Evolutionary conservation across 2,888 invertebrate genomes (phyloP), one percentile per base, ranked within the genome.

Genomic region (Tachina grossa): DNA sequence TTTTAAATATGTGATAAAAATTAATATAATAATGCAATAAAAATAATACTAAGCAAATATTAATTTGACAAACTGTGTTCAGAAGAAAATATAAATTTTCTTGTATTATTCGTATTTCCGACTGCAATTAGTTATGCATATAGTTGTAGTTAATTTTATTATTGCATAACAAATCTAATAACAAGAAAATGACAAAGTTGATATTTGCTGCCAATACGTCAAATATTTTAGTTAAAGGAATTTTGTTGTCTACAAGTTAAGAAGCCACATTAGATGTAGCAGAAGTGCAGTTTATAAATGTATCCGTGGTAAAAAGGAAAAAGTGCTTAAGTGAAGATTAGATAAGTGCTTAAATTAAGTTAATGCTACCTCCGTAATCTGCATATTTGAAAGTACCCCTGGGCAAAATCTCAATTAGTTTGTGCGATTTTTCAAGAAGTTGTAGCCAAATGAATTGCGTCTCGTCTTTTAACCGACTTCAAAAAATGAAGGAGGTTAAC

Each of bases 91-190:
- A 19, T 49, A 45, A 13, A 53, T 45, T 65, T 65, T 53, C 63
- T 75, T 75, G 43, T 45, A 65, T 75, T 75, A 53, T 75, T 45
- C 55, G 45, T 75, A 75, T 65, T 55, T 75, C 45, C 55, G 45
- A 75, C 45, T 75, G 43, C 45, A 53, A 65, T 75, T 65, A 43
- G 53, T 75, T 65, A 43, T 39, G 14, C 31, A 31, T 3, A 45
- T 8, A 51, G 11, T 16, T 16, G 16, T 16, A 39, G n/a, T 66
- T 47, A 68, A 66, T 66, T 57, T 47, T 53, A 14, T 78, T 69
- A 16, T 55, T 31, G 16, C n/a, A 16, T 14, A 77, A 65, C 57
- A 16, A 65, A 47, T 3, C n/a, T 41, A 31, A 53, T 14, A 49
- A 77, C 19, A 68, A 49, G 61, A 53, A 78, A 57, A 68, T 69